Conservation (phyloP, 2,113 vertebrate genomes). For the Corythaixoides concolor region DNA sequence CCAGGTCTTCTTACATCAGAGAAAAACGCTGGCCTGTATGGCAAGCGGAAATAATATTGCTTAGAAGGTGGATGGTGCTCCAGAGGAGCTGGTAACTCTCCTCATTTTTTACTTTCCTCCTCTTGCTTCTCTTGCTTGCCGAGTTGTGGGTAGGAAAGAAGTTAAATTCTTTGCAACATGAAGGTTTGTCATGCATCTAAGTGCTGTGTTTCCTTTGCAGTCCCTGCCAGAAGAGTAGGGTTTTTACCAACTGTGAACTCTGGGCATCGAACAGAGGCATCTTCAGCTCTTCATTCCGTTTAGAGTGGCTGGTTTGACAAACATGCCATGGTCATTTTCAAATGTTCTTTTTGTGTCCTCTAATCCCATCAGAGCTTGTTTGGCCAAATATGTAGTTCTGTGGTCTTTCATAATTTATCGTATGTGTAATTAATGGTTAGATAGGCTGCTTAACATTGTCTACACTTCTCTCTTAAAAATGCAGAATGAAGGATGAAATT, state of each 20-base stretch:
- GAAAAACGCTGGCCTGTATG: background rate
- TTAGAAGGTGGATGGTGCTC: background rate
- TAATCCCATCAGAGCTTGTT: background rate
- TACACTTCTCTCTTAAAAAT: background rate
- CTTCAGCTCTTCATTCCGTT: background rate
- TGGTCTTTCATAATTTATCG: background rate
- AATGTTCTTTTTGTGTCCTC: background rate
- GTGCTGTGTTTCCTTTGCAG: background rate
- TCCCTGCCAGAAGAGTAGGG: background rate
- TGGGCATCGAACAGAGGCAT: background rate
- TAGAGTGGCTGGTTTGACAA: background rate
- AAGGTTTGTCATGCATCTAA: background rate
- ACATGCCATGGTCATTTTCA: background rate
- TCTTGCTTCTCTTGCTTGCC: background rate
- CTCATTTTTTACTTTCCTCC: background rate
- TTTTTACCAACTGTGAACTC: background rate
- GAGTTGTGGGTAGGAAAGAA: background rate
- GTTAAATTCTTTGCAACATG: background rate
- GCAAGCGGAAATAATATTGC: background rate
- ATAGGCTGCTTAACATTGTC: background rate
- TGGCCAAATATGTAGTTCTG: background rate
- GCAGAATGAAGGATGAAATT: background rate
- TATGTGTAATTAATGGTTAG: background rate
- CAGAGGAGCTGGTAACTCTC: background rate
- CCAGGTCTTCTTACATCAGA: background rate